Percentiles rank a stretch among this genome's conserved stretches.
Evolutionary conservation across 1,140 invertebrate species (phyloP).

Genomic region (Trachelipus rathkii): DNA sequence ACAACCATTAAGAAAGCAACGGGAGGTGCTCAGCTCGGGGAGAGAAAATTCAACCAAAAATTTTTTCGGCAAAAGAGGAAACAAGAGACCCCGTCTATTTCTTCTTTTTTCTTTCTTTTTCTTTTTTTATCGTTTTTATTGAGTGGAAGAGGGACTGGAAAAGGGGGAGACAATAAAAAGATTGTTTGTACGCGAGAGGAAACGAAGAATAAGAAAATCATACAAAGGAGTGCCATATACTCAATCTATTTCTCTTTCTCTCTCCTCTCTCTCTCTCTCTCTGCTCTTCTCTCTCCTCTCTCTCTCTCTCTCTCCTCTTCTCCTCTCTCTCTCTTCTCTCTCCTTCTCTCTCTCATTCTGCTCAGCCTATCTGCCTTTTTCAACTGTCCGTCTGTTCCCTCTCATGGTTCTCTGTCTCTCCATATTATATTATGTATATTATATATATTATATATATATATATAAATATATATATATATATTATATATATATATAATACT

Average conservation of each 20-base stretch:
- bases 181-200: neutral
- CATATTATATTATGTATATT: too few relatives aligned
- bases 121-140: too few relatives aligned
- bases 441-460: too few relatives aligned
- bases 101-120: too few relatives aligned
- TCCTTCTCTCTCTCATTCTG: neutral
- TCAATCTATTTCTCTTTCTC: neutral
- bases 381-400: neutral
- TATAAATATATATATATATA: too few relatives aligned
- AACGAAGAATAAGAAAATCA: neutral
- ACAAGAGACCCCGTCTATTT: neutral
- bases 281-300: neutral
- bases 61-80: neutral
- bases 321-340: neutral
- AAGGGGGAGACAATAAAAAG: neutral
- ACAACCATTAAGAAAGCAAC: neutral
- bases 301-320: too few relatives aligned
- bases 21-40: neutral
- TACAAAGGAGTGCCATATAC: neutral
- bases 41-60: slow-evolving; percentile 2
- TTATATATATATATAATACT: too few relatives aligned
- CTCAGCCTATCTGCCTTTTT: too few relatives aligned
- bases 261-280: neutral
- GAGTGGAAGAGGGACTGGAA: neutral
- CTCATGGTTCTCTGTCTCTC: neutral